Percentiles rank a stretch among this genome's conserved stretches.
Evolutionary conservation across 2,113 vertebrate genomes (phyloP).

Genomic region (Cavia porcellus): DNA sequence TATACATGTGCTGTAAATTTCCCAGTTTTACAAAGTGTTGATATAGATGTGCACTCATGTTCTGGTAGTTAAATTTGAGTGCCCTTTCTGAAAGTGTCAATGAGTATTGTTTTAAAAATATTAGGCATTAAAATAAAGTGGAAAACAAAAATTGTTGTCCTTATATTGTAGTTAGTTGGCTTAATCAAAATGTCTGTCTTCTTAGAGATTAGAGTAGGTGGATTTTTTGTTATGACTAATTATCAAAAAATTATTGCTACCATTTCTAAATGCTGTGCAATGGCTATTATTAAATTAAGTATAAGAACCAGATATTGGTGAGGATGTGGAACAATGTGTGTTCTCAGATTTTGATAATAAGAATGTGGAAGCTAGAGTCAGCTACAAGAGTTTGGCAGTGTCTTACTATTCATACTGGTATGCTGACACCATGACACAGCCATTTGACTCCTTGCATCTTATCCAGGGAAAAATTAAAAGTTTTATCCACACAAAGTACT

Average conservation of each 20-base stretch:
- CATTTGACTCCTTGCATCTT: background rate
- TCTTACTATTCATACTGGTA: conserved; percentile 4
- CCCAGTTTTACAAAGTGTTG: background rate
- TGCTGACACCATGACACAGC: background rate
- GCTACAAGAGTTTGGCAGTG: background rate
- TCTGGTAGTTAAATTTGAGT: background rate
- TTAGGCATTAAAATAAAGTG: background rate
- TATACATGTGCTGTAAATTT: background rate
- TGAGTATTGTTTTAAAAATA: background rate
- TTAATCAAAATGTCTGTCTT: background rate
- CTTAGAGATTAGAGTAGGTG: background rate
- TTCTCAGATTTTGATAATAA: background rate
- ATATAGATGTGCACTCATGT: background rate
- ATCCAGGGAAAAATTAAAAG: background rate
- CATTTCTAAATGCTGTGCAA: background rate
- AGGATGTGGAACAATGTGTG: background rate
- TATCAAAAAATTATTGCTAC: background rate
- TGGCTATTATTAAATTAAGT: background rate
- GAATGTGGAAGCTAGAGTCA: background rate
- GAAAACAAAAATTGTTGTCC: background rate
- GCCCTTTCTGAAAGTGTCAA: background rate
- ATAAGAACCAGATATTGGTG: background rate
- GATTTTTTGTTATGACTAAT: background rate
- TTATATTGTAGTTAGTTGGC: background rate
- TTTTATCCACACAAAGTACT: background rate